phyloP scores from a whole-genome alignment of 2,797 vertebrate genomes.

The Melanotaenia pygmaea region DNA sequence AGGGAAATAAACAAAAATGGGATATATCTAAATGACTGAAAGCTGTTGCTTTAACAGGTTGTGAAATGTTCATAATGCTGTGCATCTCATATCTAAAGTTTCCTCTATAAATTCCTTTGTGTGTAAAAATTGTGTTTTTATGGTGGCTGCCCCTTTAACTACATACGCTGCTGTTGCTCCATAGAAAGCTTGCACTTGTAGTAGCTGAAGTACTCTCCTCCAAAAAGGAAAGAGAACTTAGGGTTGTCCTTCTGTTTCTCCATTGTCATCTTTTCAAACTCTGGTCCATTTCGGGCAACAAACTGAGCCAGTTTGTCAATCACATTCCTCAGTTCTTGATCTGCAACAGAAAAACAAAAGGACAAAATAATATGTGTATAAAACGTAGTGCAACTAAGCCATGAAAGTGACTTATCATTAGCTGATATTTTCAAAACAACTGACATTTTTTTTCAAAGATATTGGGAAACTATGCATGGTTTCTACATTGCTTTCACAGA shows the following conservation, averaged over 20 bases:
- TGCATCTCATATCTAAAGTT: background rate
- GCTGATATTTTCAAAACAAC: background rate
- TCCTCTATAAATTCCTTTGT: background rate
- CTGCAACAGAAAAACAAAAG: constrained; percentile 70
- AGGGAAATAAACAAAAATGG: background rate
- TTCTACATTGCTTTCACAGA: too few species aligned
- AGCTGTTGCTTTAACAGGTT: background rate
- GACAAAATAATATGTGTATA: background rate
- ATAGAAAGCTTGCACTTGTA: constrained; percentile 96
- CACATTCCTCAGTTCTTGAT: constrained; percentile 97
- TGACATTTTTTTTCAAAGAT: background rate
- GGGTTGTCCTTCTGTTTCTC: constrained; percentile 99
- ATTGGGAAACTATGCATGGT: background rate
- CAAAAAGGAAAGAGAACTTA: constrained; percentile 97
- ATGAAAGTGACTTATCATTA: background rate
- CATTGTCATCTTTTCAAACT: constrained; percentile 99
- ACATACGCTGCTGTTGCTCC: constrained; percentile 96
- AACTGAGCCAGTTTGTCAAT: constrained; percentile 99
- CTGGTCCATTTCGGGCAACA: constrained; percentile 95
- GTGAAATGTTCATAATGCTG: background rate
- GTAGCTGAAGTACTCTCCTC: constrained; percentile 97
- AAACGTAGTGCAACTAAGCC: fast-evolving
- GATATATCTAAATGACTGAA: background rate
- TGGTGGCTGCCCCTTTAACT: constrained; percentile 16
- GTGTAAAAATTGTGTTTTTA: constrained; percentile 11